Conservation (phyloP, 2,888 invertebrate genomes). For the Catocala sponsa region DNA sequence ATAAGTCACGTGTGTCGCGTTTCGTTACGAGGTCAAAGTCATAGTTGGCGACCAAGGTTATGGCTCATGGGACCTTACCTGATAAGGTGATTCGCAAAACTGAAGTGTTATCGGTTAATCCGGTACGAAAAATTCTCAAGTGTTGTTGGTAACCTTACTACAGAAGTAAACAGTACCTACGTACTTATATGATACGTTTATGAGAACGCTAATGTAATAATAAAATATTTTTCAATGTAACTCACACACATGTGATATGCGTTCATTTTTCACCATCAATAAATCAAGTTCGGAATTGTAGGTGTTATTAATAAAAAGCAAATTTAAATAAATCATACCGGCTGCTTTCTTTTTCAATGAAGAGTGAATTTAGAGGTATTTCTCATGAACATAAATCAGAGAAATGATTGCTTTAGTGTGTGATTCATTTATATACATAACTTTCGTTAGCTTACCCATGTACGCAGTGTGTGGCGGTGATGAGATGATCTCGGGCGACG, state of each 20-base stretch:
- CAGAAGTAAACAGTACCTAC: too few species aligned
- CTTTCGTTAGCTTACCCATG: conserved; percentile 87
- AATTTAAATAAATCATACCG: conserved; percentile 10
- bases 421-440: too few species aligned
- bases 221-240: neutral
- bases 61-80: conserved; percentile 24
- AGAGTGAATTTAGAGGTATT: neutral
- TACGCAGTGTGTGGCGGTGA: conserved; percentile 93
- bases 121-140: neutral
- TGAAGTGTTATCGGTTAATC: conserved; percentile 7
- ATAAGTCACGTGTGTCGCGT: conserved; percentile 49
- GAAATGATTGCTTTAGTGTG: too few species aligned
- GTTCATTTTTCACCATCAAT: neutral
- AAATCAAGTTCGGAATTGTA: conserved; percentile 2
- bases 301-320: neutral
- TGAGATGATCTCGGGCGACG: conserved; percentile 90
- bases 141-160: neutral
- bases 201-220: neutral
- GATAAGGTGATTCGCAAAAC: conserved; percentile 31
- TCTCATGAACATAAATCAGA: neutral
- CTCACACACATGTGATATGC: neutral
- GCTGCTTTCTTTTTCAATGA: conserved; percentile 9
- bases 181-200: neutral
- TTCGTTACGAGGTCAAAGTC: conserved; percentile 60
- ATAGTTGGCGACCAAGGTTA: conserved; percentile 53